phyloP scores from a whole-genome alignment of 2,113 vertebrate species.

The Recurvirostra avosetta region DNA sequence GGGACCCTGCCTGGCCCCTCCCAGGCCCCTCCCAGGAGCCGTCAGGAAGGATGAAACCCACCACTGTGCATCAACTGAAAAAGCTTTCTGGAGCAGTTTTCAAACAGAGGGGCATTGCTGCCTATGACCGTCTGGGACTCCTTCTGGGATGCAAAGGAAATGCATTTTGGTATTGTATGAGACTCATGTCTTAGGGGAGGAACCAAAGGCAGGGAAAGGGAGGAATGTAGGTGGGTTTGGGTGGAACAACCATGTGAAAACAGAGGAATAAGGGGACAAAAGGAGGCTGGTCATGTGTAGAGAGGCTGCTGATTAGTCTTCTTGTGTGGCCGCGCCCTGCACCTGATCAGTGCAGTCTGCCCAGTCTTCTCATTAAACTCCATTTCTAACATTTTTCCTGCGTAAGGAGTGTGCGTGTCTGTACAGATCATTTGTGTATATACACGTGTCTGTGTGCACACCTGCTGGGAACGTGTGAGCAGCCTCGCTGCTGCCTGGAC shows the following conservation, averaged over 20 bases:
- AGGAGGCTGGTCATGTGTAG: not conserved
- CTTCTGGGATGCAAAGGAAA: not conserved
- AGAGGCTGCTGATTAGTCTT: not conserved
- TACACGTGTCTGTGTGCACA: fast-evolving
- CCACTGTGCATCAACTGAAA: not conserved
- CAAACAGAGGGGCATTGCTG: not conserved
- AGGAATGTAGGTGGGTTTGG: not conserved
- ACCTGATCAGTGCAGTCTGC: not conserved
- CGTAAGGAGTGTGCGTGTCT: not conserved
- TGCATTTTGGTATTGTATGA: not conserved
- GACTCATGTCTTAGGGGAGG: not conserved
- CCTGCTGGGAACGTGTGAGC: fast-evolving
- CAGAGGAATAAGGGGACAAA: not conserved
- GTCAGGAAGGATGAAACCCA: not conserved
- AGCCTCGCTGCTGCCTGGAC: not conserved
- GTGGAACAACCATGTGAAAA: not conserved
- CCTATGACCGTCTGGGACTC: not conserved
- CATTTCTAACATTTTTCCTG: not conserved
- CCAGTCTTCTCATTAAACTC: not conserved
- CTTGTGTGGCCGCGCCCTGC: not conserved
- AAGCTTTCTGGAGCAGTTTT: not conserved
- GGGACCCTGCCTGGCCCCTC: not conserved
- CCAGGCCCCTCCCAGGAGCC: not conserved
- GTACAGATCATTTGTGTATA: not conserved
- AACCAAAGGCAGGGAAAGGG: not conserved